A percentile compares a stretch with the other conserved stretches of the same genome.
Evolutionary conservation across 2,888 invertebrate genomes (phyloP).

Genomic region (Germaria angustata): DNA sequence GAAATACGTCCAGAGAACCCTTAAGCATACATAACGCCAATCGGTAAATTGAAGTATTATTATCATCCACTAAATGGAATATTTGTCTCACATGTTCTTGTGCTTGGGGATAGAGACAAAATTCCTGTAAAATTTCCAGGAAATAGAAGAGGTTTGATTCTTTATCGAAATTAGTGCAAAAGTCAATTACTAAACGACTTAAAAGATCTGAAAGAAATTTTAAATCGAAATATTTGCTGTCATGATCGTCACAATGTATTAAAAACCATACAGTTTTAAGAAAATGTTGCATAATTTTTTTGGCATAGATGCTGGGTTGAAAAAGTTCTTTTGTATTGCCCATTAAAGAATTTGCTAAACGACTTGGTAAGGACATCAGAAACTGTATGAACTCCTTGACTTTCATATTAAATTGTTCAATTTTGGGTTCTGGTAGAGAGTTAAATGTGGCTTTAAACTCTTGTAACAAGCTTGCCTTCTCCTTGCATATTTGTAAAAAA

Average conservation of each 20-base stretch:
- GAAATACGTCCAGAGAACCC: slow-evolving; percentile 78
- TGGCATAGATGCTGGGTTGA: slow-evolving; percentile 82
- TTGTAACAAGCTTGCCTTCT: slow-evolving; percentile 67
- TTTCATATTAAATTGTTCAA: slow-evolving; percentile 72
- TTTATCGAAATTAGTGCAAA: slow-evolving; percentile 80
- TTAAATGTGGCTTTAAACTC: slow-evolving; percentile 70
- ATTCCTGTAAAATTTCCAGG: slow-evolving; percentile 81
- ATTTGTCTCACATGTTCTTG: slow-evolving; percentile 78
- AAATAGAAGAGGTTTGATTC: slow-evolving; percentile 81
- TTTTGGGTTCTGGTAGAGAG: slow-evolving; percentile 67
- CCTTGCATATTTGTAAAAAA: slow-evolving; percentile 72
- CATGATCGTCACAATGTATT: slow-evolving; percentile 72
- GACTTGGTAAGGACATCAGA: slow-evolving; percentile 85
- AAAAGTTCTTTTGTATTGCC: slow-evolving; percentile 82
- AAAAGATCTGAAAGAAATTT: slow-evolving; percentile 82
- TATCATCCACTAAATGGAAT: slow-evolving; percentile 82
- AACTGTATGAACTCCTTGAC: slow-evolving; percentile 83
- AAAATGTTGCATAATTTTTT: slow-evolving; percentile 83
- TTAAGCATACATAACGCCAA: slow-evolving; percentile 82
- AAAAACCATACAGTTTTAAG: slow-evolving; percentile 84
- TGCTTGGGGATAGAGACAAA: slow-evolving; percentile 28
- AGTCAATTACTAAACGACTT: slow-evolving; percentile 83
- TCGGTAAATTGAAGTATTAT: slow-evolving; percentile 79
- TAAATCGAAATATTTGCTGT: slow-evolving; percentile 67
- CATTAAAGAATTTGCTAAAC: slow-evolving; percentile 84